Base-by-base conservation (phyloP, 2,113 vertebrate genomes). In the Lophotis ruficrista region DNA sequence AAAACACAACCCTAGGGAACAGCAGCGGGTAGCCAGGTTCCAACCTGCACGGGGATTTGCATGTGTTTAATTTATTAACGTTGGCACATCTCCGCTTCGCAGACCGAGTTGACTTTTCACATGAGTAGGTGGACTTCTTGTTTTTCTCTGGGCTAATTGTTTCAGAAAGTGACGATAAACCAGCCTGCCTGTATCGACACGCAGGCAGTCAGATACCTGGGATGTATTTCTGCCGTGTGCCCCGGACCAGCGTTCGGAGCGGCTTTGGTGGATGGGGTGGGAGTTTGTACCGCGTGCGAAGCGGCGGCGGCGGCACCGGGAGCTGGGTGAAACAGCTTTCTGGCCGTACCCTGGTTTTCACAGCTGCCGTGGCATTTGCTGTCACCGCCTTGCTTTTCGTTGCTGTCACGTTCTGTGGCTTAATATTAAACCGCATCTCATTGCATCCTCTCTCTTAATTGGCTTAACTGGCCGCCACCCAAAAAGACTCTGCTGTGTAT, bases 401-500 rank as follows among this genome's bases (percentile, higher is more conserved):
- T 93, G 65, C 56, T 53, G 1, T 78, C 4, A 0, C 82, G 38
- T 68, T 92, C 57, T 56, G 0, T 58, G 57, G 60, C 79, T 94
- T 96, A 71, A 91, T 94, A 82, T 68, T 79, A 90, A 93, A 58
- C 65, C 54, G 12, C 75, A 28, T 92, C 76, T 87, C 72, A 35
- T 72, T 66, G 47, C 81, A 68, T 93, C 81, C 90, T 71, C 56
- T 72, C 81, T 94, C 89, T 70, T 97, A 69, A 91, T 93, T 90
- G 88, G 53, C 84, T 86, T 91, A 94, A 90, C 76, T 94, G 76
- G 69, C 78, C 61, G 21, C 91, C 69, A 17, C 87, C 87, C 93
- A 87, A 50, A 87, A 43, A 66, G 47, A 12, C 43, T 69, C 45
- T 19, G 12, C 70, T 57, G 53, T 75, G 75, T 79, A 24, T 35